phyloP scores from a whole-genome alignment of 2,888 invertebrate genomes.

The Fragum sueziense region DNA sequence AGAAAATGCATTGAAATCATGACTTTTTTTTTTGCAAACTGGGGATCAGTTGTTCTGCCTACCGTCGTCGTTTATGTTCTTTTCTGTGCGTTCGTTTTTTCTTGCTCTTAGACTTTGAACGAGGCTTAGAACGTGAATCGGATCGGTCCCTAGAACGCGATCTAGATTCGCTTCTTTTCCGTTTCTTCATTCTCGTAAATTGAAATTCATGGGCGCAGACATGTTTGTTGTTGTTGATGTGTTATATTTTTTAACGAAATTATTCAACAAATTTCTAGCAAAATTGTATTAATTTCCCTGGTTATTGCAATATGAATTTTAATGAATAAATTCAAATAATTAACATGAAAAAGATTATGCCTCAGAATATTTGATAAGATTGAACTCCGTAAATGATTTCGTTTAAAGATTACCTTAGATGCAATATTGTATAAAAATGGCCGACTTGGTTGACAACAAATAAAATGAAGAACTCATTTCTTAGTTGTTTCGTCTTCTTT shows the following conservation, averaged over 20 bases:
- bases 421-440: constrained; percentile 74
- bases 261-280: neutral
- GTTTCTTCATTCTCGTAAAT: constrained; percentile 7
- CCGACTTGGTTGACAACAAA: constrained; percentile 63
- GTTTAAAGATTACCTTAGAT: constrained; percentile 28
- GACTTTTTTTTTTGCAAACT: no score
- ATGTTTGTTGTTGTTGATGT: constrained; percentile 25
- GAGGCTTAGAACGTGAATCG: constrained; percentile 28
- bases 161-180: neutral
- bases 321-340: neutral
- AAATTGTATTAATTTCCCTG: neutral
- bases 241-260: neutral
- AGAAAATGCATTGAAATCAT: no score
- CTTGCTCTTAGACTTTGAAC: constrained; percentile 26
- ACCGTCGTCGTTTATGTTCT: constrained; percentile 51
- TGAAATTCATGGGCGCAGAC: constrained; percentile 26
- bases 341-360: no score
- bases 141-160: constrained; percentile 36
- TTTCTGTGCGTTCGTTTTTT: constrained; percentile 51
- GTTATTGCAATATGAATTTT: no score
- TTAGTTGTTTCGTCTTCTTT: neutral
- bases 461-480: neutral
- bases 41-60: no score
- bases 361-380: neutral
- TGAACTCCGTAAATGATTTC: neutral